Evolutionary conservation across 2,113 vertebrate genomes (phyloP).

Genomic region (Neofelis nebulosa): DNA sequence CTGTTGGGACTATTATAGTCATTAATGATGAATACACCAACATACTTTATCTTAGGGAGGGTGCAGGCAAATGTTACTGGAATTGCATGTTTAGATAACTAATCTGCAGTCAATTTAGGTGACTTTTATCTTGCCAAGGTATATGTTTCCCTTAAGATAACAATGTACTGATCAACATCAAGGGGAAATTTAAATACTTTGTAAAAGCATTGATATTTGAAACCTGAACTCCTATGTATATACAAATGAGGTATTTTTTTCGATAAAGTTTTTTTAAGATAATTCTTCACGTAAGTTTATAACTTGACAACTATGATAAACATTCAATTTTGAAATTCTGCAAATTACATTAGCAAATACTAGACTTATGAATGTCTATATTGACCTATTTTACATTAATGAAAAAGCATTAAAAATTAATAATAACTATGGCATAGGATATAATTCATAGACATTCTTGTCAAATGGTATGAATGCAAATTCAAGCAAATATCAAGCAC

Average conservation of each 20-base stretch:
- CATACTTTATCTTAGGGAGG: slow-evolving; percentile 51
- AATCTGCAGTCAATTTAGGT: slow-evolving; percentile 49
- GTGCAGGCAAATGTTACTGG: slow-evolving; percentile 41
- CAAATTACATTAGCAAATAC: not conserved
- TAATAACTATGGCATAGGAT: not conserved
- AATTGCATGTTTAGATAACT: slow-evolving; percentile 48
- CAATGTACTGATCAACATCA: slow-evolving; percentile 10
- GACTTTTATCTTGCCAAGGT: not conserved
- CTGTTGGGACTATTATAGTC: slow-evolving; percentile 19
- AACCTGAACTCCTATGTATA: not conserved
- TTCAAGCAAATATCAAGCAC: not conserved
- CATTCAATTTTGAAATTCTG: not conserved
- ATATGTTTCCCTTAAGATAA: slow-evolving; percentile 3
- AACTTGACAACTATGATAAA: slow-evolving; percentile 19
- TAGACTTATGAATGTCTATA: not conserved
- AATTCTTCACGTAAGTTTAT: not conserved
- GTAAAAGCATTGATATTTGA: not conserved
- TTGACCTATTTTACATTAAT: not conserved
- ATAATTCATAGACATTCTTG: not conserved
- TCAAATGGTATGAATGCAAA: not conserved
- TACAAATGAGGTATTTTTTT: not conserved
- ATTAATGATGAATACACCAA: slow-evolving; percentile 55
- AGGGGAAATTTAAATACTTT: slow-evolving; percentile 3
- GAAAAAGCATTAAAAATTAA: not conserved
- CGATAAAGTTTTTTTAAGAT: slow-evolving; percentile 10